phyloP scores from a whole-genome alignment of 2,797 vertebrate genomes.

The Octomys mimax region DNA sequence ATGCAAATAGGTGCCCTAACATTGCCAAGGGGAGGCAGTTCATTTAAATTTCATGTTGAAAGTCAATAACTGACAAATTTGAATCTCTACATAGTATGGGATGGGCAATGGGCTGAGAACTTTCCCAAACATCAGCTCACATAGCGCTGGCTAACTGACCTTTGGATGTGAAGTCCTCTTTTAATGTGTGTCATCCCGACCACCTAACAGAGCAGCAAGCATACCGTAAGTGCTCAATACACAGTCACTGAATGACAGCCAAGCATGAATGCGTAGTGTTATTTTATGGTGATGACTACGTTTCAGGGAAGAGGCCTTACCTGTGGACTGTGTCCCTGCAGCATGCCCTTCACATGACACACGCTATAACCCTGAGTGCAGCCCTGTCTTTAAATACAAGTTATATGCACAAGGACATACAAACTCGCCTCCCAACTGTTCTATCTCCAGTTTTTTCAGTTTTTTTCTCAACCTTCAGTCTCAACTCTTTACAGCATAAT shows the following conservation, averaged over 20 bases:
- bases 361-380: no score
- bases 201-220: neutral
- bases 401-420: neutral
- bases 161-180: neutral
- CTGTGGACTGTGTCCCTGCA: neutral
- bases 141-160: neutral
- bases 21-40: conserved; percentile 25
- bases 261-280: neutral
- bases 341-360: neutral
- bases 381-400: neutral
- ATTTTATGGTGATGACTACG: neutral
- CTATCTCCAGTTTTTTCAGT: neutral
- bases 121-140: neutral
- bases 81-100: neutral
- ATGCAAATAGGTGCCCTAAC: neutral
- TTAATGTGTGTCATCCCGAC: neutral
- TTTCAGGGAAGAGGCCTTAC: neutral
- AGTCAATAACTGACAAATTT: neutral
- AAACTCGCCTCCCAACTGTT: neutral
- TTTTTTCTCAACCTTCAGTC: conserved; percentile 8
- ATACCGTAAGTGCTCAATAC: neutral
- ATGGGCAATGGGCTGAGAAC: neutral
- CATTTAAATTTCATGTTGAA: conserved; percentile 56
- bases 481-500: neutral
- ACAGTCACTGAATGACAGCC: neutral